A percentile compares a stretch with the other conserved stretches of the same genome.
These are phyloP conservation scores for Hippocampus abdominalis DNA, from an alignment of 2,113 vertebrate species.

Conservation along the genomic window DNA sequence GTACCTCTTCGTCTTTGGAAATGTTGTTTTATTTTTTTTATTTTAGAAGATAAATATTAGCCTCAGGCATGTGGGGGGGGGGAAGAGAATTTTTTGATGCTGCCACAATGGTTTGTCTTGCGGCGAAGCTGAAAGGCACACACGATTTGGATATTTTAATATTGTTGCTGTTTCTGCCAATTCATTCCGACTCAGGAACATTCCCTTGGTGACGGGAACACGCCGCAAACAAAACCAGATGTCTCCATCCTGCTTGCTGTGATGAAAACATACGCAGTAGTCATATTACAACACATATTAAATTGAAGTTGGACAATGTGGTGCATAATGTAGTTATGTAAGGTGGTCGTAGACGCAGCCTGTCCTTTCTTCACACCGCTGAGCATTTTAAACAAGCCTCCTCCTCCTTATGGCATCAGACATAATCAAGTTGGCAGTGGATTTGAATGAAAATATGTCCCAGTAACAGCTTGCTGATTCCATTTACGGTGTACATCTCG, in stretches of 20 bases:
- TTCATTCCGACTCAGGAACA: not conserved
- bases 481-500: conserved; percentile 1
- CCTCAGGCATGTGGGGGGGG: not conserved
- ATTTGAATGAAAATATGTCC: conserved; percentile 23
- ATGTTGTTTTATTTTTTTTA: not conserved
- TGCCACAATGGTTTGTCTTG: not conserved
- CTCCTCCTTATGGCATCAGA: conserved; percentile 11
- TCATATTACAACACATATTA: not conserved
- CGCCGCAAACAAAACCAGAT: not conserved
- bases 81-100: not conserved
- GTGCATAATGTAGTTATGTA: not conserved
- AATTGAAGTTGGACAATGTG: not conserved
- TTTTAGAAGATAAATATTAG: not conserved
- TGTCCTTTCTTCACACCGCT: conserved; percentile 12
- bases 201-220: not conserved
- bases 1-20: not conserved
- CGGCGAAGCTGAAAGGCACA: not conserved
- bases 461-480: conserved; percentile 11
- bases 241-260: not conserved
- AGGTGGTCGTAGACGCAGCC: not conserved
- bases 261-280: not conserved
- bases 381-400: conserved; percentile 17
- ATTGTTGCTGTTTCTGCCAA: not conserved
- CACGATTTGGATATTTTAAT: not conserved
- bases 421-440: conserved; percentile 20